A percentile compares a stretch with the other conserved stretches of the same genome.
Conservation (phyloP, 2,113 vertebrate genomes). For the Panthera leo region DNA sequence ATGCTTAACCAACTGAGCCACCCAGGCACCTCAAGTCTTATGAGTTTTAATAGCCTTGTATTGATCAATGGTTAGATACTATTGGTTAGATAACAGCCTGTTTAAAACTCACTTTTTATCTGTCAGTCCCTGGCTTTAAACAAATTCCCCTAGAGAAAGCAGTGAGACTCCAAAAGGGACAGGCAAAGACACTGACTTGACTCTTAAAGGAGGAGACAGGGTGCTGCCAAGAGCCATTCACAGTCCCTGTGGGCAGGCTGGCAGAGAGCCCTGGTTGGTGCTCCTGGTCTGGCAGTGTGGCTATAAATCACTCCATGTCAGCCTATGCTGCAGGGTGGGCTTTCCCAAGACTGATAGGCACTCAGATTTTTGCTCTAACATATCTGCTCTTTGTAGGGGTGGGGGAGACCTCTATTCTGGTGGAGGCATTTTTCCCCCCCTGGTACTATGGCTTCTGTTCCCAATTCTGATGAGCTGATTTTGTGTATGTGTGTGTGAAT, state of each 20-base stretch:
- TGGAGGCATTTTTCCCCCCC: neutral
- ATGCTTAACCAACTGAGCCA: too few species aligned
- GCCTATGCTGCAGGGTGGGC: neutral
- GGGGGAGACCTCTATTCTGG: neutral
- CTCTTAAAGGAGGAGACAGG: neutral
- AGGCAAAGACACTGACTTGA: neutral
- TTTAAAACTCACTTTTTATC: neutral
- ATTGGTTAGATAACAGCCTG: neutral
- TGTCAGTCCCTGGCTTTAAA: neutral
- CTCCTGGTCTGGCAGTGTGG: rapidly evolving
- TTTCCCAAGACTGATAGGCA: neutral
- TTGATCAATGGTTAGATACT: neutral
- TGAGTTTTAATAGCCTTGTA: neutral
- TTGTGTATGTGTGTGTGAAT: slow-evolving; percentile 86
- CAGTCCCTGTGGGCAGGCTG: rapidly evolving
- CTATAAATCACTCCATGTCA: slow-evolving; percentile 16
- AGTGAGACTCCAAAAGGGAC: neutral
- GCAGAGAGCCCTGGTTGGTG: neutral
- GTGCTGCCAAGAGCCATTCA: neutral
- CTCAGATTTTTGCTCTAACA: neutral
- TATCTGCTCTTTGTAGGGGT: neutral
- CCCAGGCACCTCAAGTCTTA: neutral
- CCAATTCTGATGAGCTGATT: slow-evolving; percentile 70
- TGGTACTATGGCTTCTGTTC: slow-evolving; percentile 49
- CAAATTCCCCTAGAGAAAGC: neutral